Base-by-base conservation (phyloP, 2,888 invertebrate genomes). In the Epiblema foenella region DNA sequence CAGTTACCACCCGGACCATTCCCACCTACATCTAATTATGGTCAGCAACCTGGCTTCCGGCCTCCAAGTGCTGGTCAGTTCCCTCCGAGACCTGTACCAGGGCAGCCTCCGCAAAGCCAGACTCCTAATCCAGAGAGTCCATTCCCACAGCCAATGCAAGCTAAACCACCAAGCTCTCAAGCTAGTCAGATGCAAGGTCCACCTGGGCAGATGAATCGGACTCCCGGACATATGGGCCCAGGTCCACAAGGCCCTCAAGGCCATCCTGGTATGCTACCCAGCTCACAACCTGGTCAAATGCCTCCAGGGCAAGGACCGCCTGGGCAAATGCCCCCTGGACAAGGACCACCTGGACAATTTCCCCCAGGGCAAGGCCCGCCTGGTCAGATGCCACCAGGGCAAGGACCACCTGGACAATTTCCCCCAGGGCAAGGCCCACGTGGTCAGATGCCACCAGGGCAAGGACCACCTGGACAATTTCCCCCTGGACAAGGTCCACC, bases 21-120 rank as follows among this genome's bases (percentile, higher is more conserved):
- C 70, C 84, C 89, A 49, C 86, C 85, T 15, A 78, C 84, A 9
- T 81, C 88, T 9, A 90, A 85, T 75, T 87, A 78, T 68, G 77
- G 76, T 10, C 66, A 39, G 8, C 64, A 64, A 15, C 64, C 52
- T n/a, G 64, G 64, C 11, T 64, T 64, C 39, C 64, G 39, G 10
- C 64, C 64, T n/a, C 52, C 64, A 3, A 64, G 52, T 8, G 46
- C 70, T 37, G 74, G 76, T 10, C 85, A 81, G 74, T 83, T 87
- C 7, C 84, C 88, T 17, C 78, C 80, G 11, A 66, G 66, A 11
- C 71, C 68, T 18, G 65, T 68, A 62, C 74, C 75, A 10, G 51
- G 59, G 10, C 66, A 63, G 54, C 73, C 71, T 15, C 73, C 73
- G 12, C 73, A 73, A 29, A 73, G 73, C 39, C 73, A 73, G n/a